A percentile compares a stretch with the other conserved stretches of the same genome.
phyloP scores from a whole-genome alignment of 1,140 invertebrate species.

The Carposina sasakii region DNA sequence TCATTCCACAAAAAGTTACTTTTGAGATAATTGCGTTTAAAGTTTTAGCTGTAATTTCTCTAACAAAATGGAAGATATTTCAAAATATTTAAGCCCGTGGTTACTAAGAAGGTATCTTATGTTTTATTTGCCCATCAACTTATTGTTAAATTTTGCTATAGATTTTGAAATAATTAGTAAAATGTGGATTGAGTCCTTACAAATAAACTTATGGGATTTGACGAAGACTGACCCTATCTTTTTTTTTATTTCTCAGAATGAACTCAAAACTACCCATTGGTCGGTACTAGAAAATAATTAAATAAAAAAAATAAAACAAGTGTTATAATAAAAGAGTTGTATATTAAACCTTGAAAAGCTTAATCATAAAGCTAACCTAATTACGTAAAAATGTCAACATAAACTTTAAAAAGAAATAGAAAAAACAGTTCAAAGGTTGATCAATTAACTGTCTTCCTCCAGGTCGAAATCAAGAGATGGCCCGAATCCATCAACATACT shows the following conservation, averaged over 20 bases:
- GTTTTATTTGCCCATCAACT: conserved; percentile 1
- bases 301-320: conserved; percentile 9
- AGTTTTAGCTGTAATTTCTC: conserved; percentile 12
- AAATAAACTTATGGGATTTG: conserved; percentile 13
- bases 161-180: conserved; percentile 12
- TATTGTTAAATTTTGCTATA: conserved; percentile 9
- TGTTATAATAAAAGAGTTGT: too few relatives aligned
- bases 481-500: too few relatives aligned
- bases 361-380: too few relatives aligned
- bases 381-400: too few relatives aligned
- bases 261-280: conserved; percentile 4
- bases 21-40: conserved; percentile 15
- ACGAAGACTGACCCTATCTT: conserved; percentile 6
- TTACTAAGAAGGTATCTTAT: conserved; percentile 8
- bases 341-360: too few relatives aligned
- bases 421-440: too few relatives aligned
- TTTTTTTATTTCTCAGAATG: too few relatives aligned
- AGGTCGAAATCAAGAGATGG: conserved; percentile 13
- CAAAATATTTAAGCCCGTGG: conserved; percentile 3
- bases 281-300: conserved; percentile 7
- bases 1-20: conserved; percentile 15
- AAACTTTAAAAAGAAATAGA: too few relatives aligned
- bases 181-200: conserved; percentile 14
- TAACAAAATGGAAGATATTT: conserved; percentile 6
- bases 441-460: too few relatives aligned